Evolutionary conservation across 1,140 invertebrate genomes (phyloP).

Genomic region (Homalodisca vitripennis): DNA sequence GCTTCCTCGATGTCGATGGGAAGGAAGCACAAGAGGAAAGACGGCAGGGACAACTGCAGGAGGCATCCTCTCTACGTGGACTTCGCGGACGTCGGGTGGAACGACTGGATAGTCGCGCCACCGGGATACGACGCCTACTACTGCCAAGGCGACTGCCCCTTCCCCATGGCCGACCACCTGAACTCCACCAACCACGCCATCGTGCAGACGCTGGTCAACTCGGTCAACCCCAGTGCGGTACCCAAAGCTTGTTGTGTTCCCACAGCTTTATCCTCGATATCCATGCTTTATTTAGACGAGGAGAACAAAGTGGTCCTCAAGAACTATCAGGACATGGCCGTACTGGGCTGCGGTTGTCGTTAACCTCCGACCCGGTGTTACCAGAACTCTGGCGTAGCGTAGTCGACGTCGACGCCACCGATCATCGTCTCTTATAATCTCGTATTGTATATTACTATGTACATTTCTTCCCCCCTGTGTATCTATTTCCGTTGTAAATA

Average conservation of each 20-base stretch:
- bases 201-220: conserved; percentile 94
- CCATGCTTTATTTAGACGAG: conserved; percentile 93
- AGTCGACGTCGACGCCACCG: too few relatives aligned
- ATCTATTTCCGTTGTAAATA: conserved; percentile 12
- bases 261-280: conserved; percentile 84
- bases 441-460: conserved; percentile 9
- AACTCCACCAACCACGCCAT: conserved; percentile 99
- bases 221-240: conserved; percentile 81
- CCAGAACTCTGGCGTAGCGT: too few relatives aligned
- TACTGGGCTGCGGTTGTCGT: conserved; percentile 87
- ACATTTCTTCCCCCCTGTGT: neutral
- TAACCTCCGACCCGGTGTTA: conserved; percentile 19
- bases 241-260: conserved; percentile 94
- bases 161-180: conserved; percentile 87
- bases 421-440: conserved; percentile 24
- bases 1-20: conserved; percentile 42
- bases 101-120: conserved; percentile 99
- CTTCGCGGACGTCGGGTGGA: conserved; percentile 96
- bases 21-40: conserved; percentile 49
- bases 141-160: conserved; percentile 93
- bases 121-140: conserved; percentile 94
- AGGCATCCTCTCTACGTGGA: conserved; percentile 91
- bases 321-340: conserved; percentile 96
- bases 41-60: conserved; percentile 62
- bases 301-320: conserved; percentile 92